Base-by-base conservation (phyloP, 2,888 invertebrate species). In the Perizoma affinitatum region DNA sequence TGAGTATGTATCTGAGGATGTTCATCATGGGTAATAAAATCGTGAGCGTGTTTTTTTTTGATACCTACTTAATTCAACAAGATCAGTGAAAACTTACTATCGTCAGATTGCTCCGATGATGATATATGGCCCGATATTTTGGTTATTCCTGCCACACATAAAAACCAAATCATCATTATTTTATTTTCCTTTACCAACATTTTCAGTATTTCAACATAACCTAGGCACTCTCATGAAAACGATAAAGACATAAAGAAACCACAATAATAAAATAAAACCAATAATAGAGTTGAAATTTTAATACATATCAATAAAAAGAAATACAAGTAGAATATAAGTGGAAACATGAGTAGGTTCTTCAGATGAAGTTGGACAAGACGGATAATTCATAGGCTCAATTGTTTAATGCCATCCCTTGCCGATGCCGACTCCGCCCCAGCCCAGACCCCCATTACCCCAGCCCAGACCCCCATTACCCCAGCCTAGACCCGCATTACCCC, bases 391-490 rank as follows among this genome's bases (percentile, higher is more conserved):
- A 47, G 22, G 35, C n/a, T 44, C 7, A 38, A 52, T 34, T 66
- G 3, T 7, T 6, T 60, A 68, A 36, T 66, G 63, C 63, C 61
- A 75, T 48, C 71, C 72, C 58, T 77, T 75, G 44, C 76, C 71
- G 68, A 61, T 63, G 55, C 61, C 69, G 34, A 54, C 38, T 6
- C 67, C 58, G 4, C 58, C 59, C 50, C 51, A 70, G 36, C 75
- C 78, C n/a, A 59, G 61, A 38, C 65, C 65, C 9, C 58, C 54
- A 7, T 53, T 53, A 1, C 54, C 55, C 22, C 22, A 33, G 35
- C 61, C 56, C 3, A 38, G 9, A 0, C 54, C 58, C 7, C 58
- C 54, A 6, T 49, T 5, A 1, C 61, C 57, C 2, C 10, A 9
- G 10, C 46, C 56, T 11, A 36, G 36, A n/a, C 61, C 60, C n/a